Evolutionary conservation across 92 coral and sea anemone genomes (phyloP).

Genomic region (Actinostola sp.): DNA sequence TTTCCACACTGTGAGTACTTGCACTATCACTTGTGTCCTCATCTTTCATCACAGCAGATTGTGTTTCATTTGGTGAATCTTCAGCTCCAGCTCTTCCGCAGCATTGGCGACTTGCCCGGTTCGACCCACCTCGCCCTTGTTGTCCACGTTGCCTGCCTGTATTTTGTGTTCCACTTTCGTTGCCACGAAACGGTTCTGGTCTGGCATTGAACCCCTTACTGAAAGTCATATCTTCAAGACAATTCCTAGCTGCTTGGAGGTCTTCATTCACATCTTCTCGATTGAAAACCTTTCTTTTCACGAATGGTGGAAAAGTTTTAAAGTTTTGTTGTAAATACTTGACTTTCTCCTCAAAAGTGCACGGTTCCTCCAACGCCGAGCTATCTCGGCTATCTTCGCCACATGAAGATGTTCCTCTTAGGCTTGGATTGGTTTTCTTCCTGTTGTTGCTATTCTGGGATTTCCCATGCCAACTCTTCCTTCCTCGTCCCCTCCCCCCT

Average conservation of each 20-base stretch:
- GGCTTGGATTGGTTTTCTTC: not conserved
- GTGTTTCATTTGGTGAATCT: too few relatives aligned
- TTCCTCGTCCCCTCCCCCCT: too few relatives aligned
- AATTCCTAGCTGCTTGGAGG: conserved; percentile 8
- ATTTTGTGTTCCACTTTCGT: not conserved
- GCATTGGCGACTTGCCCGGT: not conserved
- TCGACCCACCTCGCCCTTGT: not conserved
- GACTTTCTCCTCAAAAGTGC: conserved; percentile 9
- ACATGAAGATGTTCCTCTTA: not conserved
- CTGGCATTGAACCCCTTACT: conserved; percentile 2
- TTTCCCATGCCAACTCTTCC: too few relatives aligned
- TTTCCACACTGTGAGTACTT: too few relatives aligned
- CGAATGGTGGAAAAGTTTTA: conserved; percentile 24
- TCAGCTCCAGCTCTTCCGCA: not conserved
- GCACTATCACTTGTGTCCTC: too few relatives aligned
- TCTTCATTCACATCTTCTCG: conserved; percentile 47
- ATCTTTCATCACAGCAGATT: not conserved
- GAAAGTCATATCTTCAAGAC: conserved; percentile 18
- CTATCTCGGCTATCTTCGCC: not conserved
- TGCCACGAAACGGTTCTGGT: not conserved
- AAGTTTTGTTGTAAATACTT: conserved; percentile 7
- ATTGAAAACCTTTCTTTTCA: conserved; percentile 33
- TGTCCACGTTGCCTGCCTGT: conserved; percentile 1
- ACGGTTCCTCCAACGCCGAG: not conserved
- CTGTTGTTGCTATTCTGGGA: too few relatives aligned